Evolutionary conservation across 2,888 invertebrate genomes (phyloP).

Genomic region (Drosophila paracracens): DNA sequence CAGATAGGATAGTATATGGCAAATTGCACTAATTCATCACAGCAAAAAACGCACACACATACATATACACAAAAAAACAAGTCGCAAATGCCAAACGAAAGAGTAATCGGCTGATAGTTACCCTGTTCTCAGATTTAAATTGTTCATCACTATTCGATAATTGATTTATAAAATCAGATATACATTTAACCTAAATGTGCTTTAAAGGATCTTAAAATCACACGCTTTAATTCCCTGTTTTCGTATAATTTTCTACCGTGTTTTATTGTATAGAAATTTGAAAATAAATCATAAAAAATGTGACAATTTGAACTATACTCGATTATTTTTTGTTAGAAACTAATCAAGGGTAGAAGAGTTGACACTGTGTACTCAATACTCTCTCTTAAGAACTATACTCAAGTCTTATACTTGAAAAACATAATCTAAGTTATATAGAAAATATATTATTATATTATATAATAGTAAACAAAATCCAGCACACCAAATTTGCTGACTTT

Average conservation of each 20-base stretch:
- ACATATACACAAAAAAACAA: conserved; percentile 8
- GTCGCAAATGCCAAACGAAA: neutral
- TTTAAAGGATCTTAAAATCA: neutral
- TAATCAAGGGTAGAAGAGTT: neutral
- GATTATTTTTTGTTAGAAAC: neutral
- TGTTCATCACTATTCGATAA: neutral
- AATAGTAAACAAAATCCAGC: neutral
- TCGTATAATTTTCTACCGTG: neutral
- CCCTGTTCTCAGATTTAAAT: neutral
- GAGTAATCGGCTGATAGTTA: neutral
- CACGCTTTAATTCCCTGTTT: neutral
- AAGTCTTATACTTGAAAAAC: neutral
- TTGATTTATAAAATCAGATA: neutral
- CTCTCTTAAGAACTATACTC: neutral
- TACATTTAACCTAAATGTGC: neutral
- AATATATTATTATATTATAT: neutral
- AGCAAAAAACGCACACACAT: conserved; percentile 10
- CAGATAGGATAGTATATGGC: conserved; percentile 53
- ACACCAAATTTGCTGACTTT: neutral
- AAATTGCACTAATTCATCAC: conserved; percentile 75
- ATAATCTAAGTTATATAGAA: neutral
- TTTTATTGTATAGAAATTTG: neutral
- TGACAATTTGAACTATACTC: too few relatives aligned
- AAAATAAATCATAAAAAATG: neutral
- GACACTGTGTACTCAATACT: conserved; percentile 5